These are phyloP conservation scores for Calameuta pallipes DNA, from an alignment of 2,888 invertebrate species.

Conservation along the genomic window DNA sequence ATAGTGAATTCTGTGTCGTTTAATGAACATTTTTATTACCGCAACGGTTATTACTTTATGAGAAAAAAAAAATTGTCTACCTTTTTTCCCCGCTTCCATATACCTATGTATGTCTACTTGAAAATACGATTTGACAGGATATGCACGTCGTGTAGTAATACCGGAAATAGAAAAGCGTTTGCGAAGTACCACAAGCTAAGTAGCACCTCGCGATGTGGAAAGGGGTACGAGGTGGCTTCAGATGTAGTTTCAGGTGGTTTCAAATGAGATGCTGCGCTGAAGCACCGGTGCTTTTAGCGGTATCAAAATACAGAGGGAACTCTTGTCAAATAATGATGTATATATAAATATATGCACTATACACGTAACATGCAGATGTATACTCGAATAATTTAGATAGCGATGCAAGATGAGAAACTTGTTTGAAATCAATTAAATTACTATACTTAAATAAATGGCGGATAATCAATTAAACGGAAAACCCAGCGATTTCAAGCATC, in stretches of 20 bases:
- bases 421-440: slow-evolving; percentile 44
- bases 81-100: background rate
- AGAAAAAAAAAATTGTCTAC: background rate
- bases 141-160: background rate
- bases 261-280: background rate
- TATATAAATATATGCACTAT: background rate
- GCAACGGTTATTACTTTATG: background rate
- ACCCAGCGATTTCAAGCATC: background rate
- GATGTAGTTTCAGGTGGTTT: background rate
- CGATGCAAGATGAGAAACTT: background rate
- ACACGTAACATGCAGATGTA: background rate
- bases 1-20: no score
- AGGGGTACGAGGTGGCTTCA: background rate
- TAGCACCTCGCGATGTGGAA: background rate
- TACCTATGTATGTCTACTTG: background rate
- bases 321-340: background rate
- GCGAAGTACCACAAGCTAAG: background rate
- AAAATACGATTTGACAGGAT: no score
- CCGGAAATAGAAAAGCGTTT: background rate
- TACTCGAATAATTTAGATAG: background rate
- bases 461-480: slow-evolving; percentile 49
- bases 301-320: background rate
- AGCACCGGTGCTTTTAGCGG: background rate
- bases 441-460: slow-evolving; percentile 49
- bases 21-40: no score